Base-by-base conservation (phyloP, 2,888 invertebrate species). In the Orthosia gothica region DNA sequence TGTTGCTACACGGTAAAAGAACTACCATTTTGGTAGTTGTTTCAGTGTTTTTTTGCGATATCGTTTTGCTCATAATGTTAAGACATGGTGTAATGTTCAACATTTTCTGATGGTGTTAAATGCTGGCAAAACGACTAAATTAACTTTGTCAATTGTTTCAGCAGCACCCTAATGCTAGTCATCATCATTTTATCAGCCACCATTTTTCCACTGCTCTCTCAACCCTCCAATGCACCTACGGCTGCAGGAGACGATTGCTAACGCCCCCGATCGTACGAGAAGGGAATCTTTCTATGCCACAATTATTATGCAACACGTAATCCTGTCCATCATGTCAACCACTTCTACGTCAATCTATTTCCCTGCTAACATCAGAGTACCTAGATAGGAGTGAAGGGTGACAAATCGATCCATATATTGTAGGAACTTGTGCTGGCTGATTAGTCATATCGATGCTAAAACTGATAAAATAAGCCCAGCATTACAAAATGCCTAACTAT, bases 1-100 rank as follows among this genome's bases (percentile, higher is more conserved):
- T 74, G 74, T 81, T 83, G 65, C 68, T 3, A 40, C 32, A 68
- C 20, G 12, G 9, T 7, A 57, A 69, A 73, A 20, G 0, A 23
- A 54, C 57, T 69, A 69, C 72, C 12, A 61, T 12, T 63, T 59
- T 47, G 18, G 71, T 84, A 76, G 23, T 7, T 20, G 9, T 26
- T n/a, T 18, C n/a, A n/a, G n/a, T n/a, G 18, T 70, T n/a, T 47
- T 5, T 3, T 16, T 45, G 49, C 49, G 5, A 20, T 15, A 45
- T 23, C 26, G 4, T 20, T 11, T 9, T 32, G 7, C 13, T 23
- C 20, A 32, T 32, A 32, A 32, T 7, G 32, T 32, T 32, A 32
- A 32, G 32, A 7, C 32, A 32, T 32, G 32, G 32, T 32, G 32
- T 32, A 32, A 7, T 40, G 9, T 40, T 40, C 40, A 40, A 40